Base-by-base conservation (phyloP, 2,888 invertebrate species). In the Mycalesis mineus region DNA sequence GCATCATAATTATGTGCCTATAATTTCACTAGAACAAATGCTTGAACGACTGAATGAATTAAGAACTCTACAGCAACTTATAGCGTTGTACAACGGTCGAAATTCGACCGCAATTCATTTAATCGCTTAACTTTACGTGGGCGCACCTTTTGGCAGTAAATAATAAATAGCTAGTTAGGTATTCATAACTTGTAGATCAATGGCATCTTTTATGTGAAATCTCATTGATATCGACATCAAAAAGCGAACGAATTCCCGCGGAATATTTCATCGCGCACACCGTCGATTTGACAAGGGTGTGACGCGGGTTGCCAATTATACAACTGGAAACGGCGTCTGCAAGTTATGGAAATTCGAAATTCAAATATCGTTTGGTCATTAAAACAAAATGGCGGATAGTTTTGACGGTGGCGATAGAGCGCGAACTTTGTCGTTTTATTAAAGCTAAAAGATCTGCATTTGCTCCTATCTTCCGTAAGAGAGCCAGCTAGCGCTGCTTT, bases 251-350 rank as follows among this genome's bases (percentile, higher is more conserved):
- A 50, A 70, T 68, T 63, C 60, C 62, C 62, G 55, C 36, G 52
- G 59, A 67, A 68, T 81, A 80, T 83, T 81, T 76, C 73, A 68
- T 71, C 73, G 74, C 75, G 47, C 75, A 75, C 74, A 76, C 74
- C 71, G 71, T 66, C 68, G 60, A 65, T 65, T 68, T 84, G 85
- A 86, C 77, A 68, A 76, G 85, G 85, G 85, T 86, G 69, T 75
- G 85, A 85, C 84, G 70, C 58, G 77, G 82, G 75, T 74, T 65
- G 71, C 73, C 82, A 83, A 84, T 84, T 83, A 82, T 77, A 75
- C 70, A 65, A 50, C 45, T 56, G 60, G 56, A 57, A 61, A 58
- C 60, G 56, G 52, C 58, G 50, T 54, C 49, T 58, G 61, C 49
- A 61, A 51, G 61, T 58, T 61, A 59, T 54, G 56, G 56, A 45